phyloP scores from a whole-genome alignment of 2,888 invertebrate species.

The Barypeithes pellucidus region DNA sequence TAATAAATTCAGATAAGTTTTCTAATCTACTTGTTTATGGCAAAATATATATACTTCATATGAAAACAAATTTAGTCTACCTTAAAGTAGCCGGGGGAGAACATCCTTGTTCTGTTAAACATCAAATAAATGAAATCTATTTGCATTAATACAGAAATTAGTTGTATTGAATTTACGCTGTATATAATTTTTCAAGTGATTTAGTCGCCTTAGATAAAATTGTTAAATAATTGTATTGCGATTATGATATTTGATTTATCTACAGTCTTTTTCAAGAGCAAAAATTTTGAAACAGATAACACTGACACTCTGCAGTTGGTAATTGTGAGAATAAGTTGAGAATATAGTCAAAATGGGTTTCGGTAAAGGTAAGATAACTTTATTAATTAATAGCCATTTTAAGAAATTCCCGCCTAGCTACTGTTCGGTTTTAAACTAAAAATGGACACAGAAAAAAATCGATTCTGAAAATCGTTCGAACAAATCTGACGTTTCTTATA shows the following conservation, averaged over 20 bases:
- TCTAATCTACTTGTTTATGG: constrained; percentile 9
- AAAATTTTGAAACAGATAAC: constrained; percentile 17
- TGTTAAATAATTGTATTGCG: constrained; percentile 25
- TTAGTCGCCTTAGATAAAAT: constrained; percentile 31
- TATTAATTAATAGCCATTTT: neutral
- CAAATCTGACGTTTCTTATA: no score
- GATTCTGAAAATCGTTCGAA: no score
- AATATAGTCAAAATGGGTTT: constrained; percentile 33
- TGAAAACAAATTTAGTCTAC: constrained; percentile 1
- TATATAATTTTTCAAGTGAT: neutral
- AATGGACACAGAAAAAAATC: no score
- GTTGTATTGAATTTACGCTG: neutral
- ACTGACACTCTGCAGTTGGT: constrained; percentile 15
- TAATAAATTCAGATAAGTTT: constrained; percentile 2
- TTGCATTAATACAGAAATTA: neutral
- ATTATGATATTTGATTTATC: constrained; percentile 30
- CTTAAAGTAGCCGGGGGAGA: no score
- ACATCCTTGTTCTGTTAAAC: neutral
- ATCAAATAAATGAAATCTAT: neutral
- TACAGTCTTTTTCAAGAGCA: constrained; percentile 28
- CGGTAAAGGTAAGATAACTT: constrained; percentile 28
- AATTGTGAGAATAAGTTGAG: constrained; percentile 22
- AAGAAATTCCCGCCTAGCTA: neutral
- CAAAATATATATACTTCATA: neutral
- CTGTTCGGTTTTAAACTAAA: no score